A percentile compares a stretch with the other conserved stretches of the same genome.
Evolutionary conservation across 2,113 vertebrate species (phyloP).

Genomic region (Phyllostomus hastatus): DNA sequence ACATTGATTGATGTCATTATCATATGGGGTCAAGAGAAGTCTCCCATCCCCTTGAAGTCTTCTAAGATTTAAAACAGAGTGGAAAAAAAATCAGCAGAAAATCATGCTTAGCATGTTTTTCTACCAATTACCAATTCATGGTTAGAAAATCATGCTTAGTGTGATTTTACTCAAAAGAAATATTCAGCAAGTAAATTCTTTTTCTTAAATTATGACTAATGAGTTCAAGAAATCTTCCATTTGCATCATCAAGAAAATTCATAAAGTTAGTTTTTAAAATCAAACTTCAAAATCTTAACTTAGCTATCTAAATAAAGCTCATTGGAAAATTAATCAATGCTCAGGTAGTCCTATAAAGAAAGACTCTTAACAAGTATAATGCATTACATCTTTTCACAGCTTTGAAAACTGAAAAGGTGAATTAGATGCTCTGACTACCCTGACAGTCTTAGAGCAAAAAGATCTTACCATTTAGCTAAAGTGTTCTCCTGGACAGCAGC

Average conservation of each 20-base stretch:
- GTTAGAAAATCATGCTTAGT: background rate
- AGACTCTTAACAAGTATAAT: background rate
- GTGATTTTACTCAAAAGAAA: slow-evolving; percentile 23
- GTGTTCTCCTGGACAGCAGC: slow-evolving; percentile 87
- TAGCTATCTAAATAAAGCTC: background rate
- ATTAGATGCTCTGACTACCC: background rate
- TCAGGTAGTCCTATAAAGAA: background rate
- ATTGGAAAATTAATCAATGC: background rate
- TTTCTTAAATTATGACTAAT: background rate
- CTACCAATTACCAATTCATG: background rate
- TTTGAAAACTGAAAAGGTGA: background rate
- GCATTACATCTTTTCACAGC: background rate
- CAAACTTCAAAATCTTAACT: slow-evolving; percentile 7
- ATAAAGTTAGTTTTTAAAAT: background rate
- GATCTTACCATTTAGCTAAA: slow-evolving; percentile 90
- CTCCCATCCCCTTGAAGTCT: background rate
- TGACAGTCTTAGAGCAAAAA: background rate
- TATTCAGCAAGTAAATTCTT: background rate
- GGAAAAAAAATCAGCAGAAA: too few species aligned
- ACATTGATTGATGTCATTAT: background rate
- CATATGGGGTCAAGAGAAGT: background rate
- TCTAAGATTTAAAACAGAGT: background rate
- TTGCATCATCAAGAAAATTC: background rate
- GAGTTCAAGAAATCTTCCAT: background rate
- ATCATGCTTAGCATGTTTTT: too few species aligned